phyloP scores from a whole-genome alignment of 2,888 invertebrate species.

The Trisateles emortualis region DNA sequence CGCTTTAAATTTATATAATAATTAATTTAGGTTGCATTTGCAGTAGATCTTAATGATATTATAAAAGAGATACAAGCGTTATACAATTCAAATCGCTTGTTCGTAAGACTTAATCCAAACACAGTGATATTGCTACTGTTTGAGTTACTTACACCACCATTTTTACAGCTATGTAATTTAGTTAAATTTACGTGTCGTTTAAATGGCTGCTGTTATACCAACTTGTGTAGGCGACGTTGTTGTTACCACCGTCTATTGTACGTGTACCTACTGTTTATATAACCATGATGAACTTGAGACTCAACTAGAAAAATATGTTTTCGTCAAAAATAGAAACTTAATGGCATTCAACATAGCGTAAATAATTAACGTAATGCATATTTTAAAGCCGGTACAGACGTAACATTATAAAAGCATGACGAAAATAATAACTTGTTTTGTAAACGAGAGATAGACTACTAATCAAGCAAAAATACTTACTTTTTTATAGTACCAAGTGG shows the following conservation, averaged over 20 bases:
- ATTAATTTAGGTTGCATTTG: too few species aligned
- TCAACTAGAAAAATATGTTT: background rate
- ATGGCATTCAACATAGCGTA: background rate
- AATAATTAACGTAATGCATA: background rate
- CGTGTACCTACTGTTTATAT: conserved; percentile 5
- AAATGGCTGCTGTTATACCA: conserved; percentile 15
- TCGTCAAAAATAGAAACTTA: background rate
- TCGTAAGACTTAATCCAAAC: background rate
- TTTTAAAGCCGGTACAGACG: background rate
- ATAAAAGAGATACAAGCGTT: too few species aligned
- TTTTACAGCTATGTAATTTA: conserved; percentile 46
- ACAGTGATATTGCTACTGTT: conserved; percentile 36
- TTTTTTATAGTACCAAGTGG: background rate
- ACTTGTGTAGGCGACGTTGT: conserved; percentile 18
- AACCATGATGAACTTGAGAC: background rate
- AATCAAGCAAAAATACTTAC: background rate
- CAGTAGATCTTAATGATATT: too few species aligned
- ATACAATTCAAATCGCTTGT: conserved; percentile 1
- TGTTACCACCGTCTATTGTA: background rate
- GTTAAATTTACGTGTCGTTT: conserved; percentile 39
- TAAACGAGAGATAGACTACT: background rate
- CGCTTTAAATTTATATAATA: too few species aligned
- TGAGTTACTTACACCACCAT: conserved; percentile 32
- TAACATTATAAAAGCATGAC: background rate
- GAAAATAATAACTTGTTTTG: background rate